Conservation (phyloP, 2,797 vertebrate genomes). For the Discoglossus pictus region DNA sequence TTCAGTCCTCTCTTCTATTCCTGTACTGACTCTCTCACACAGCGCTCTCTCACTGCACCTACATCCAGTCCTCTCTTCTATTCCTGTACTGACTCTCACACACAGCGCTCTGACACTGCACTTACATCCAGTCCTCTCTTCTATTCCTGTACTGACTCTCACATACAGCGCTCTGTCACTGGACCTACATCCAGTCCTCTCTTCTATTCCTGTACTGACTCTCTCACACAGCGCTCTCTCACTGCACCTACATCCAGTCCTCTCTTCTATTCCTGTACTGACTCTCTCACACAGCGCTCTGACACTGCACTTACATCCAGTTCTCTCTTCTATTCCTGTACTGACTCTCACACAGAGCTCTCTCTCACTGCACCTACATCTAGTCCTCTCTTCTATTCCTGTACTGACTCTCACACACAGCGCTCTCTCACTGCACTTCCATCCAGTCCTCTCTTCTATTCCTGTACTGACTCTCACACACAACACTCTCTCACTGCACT, state of each 20-base stretch:
- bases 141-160: background rate
- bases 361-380: background rate
- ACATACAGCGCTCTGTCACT: background rate
- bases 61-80: background rate
- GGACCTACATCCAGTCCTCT: background rate
- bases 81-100: background rate
- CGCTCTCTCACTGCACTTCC: background rate
- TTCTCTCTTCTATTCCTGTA: too few relatives aligned
- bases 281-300: too few relatives aligned
- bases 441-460: background rate
- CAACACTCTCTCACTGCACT: background rate
- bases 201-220: rapidly evolving
- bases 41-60: background rate
- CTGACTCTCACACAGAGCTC: constrained; percentile 1
- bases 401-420: constrained; percentile 20
- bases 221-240: constrained; percentile 24
- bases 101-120: too few relatives aligned
- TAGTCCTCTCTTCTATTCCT: rapidly evolving
- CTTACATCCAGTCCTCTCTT: too few relatives aligned
- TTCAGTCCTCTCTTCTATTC: rapidly evolving
- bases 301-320: too few relatives aligned
- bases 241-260: background rate
- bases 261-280: background rate
- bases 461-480: background rate
- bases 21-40: constrained; percentile 20